Evolutionary conservation across 2,797 vertebrate genomes (phyloP).

Genomic region (Pangasius macronema): DNA sequence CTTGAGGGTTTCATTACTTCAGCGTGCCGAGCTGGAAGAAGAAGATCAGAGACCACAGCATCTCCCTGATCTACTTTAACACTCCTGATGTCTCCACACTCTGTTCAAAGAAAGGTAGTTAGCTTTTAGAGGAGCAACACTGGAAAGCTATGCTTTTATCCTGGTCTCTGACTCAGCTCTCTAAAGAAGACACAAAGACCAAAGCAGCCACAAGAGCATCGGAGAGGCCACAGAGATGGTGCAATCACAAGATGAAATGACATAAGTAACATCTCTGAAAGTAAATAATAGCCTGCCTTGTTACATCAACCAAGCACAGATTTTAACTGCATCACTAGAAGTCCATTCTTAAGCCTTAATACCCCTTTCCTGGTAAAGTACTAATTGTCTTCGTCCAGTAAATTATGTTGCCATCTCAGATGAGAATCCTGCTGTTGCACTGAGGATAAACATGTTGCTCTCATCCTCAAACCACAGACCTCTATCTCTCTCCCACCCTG

Average conservation of each 20-base stretch:
- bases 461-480: constrained; percentile 18
- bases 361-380: constrained; percentile 5
- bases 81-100: constrained; percentile 67
- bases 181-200: neutral
- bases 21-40: constrained; percentile 63
- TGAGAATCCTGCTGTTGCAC: constrained; percentile 23
- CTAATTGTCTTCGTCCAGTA: constrained; percentile 38
- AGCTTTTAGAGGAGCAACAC: constrained; percentile 63
- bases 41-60: constrained; percentile 70
- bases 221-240: neutral
- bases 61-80: constrained; percentile 76
- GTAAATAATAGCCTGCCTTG: neutral
- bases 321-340: constrained; percentile 1
- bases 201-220: neutral
- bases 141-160: constrained; percentile 46
- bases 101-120: constrained; percentile 74
- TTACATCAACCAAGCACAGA: neutral
- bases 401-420: constrained; percentile 45
- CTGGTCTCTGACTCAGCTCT: constrained; percentile 11
- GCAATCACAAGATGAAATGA: neutral
- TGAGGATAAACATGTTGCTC: constrained; percentile 47
- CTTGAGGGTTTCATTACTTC: constrained; percentile 65
- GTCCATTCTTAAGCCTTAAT: neutral
- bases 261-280: neutral
- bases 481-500: constrained; percentile 34